Evolutionary conservation across 2,888 invertebrate species (phyloP).

Genomic region (Meteorus colon): DNA sequence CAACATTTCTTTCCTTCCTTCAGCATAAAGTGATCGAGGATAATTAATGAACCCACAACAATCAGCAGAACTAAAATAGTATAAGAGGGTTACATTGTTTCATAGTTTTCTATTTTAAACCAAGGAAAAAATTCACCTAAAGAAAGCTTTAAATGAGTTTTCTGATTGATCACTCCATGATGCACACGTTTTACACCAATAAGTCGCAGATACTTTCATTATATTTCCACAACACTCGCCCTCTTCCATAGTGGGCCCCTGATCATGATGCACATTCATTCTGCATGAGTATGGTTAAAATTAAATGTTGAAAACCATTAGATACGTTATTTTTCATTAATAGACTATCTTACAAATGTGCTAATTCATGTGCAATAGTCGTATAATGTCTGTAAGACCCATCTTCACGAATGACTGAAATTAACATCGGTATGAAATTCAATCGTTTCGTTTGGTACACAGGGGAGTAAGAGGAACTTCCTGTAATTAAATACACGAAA

Average conservation of each 20-base stretch:
- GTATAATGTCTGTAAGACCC: neutral
- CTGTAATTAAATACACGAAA: no score
- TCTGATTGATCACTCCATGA: neutral
- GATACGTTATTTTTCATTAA: neutral
- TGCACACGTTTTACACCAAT: neutral
- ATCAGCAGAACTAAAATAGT: slow-evolving; percentile 7
- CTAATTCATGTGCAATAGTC: neutral
- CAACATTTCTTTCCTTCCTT: neutral
- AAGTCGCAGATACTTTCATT: neutral
- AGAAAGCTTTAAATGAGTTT: neutral
- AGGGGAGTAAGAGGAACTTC: no score
- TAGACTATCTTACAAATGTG: neutral
- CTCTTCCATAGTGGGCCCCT: no score
- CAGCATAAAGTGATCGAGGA: neutral
- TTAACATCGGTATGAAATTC: neutral
- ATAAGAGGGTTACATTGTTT: no score
- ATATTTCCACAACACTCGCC: neutral
- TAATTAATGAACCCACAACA: neutral
- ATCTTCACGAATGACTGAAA: neutral
- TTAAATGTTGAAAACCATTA: neutral
- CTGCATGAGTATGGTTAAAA: neutral
- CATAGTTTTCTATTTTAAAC: neutral
- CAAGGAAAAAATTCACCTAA: neutral
- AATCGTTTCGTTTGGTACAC: no score
- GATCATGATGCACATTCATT: neutral